phyloP scores from a whole-genome alignment of 2,113 vertebrate genomes.

The Chionomys nivalis region DNA sequence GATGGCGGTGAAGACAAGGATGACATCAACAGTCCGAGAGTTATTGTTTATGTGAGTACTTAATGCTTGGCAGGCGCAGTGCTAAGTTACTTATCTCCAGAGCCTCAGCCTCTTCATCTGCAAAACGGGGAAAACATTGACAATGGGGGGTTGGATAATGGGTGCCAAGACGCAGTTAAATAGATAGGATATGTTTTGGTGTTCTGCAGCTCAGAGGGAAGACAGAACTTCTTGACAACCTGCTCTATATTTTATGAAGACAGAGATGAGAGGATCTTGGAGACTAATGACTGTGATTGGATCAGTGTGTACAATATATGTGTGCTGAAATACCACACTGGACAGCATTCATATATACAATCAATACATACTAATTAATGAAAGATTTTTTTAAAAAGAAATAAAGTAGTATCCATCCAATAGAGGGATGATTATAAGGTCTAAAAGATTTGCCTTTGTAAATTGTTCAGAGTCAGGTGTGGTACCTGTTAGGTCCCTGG shows the following conservation, averaged over 20 bases:
- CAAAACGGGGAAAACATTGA: neutral
- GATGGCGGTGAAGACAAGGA: neutral
- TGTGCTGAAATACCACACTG: neutral
- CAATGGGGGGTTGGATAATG: neutral
- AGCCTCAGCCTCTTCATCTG: neutral
- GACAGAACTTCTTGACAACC: neutral
- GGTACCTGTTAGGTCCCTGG: neutral
- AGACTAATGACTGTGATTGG: conserved; percentile 15
- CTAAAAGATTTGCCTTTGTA: neutral
- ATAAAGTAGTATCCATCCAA: neutral
- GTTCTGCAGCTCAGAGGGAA: neutral
- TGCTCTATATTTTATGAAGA: conserved; percentile 1
- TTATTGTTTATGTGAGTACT: neutral
- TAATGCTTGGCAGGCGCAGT: neutral
- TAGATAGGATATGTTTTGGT: neutral
- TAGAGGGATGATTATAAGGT: neutral
- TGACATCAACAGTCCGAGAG: neutral
- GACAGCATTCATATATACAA: neutral
- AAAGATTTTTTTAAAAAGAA: neutral
- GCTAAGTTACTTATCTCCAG: neutral
- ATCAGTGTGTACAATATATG: neutral
- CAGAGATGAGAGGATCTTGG: neutral
- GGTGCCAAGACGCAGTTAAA: neutral
- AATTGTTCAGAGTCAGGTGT: neutral
- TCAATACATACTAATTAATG: neutral